Evolutionary conservation across 1,140 invertebrate genomes (phyloP).

Genomic region (Drosophila nannoptera): DNA sequence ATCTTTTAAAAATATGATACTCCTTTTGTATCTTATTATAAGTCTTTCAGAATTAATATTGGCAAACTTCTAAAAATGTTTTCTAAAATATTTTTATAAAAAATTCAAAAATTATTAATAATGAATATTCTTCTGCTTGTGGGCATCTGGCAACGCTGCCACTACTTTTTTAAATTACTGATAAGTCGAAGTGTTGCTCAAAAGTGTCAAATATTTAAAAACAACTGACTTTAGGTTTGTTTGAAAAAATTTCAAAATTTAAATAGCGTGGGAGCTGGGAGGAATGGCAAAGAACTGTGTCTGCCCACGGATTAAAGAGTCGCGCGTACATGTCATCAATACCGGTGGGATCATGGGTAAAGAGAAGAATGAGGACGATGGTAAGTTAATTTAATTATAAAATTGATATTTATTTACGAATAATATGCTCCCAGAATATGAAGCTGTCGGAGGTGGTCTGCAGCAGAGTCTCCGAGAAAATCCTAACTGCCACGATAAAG

Average conservation of each 20-base stretch:
- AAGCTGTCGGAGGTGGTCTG: slow-evolving; percentile 81
- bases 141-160: neutral
- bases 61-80: no score
- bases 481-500: slow-evolving; percentile 86
- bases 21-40: neutral
- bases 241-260: slow-evolving; percentile 14
- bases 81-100: no score
- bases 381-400: slow-evolving; percentile 77
- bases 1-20: neutral
- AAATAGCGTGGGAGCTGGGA: neutral
- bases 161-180: neutral
- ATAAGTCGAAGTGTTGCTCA: neutral
- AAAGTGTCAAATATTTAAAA: no score
- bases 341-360: slow-evolving; percentile 95
- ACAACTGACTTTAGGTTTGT: neutral
- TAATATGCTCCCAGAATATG: slow-evolving; percentile 80
- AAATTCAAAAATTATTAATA: no score
- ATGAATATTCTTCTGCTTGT: neutral
- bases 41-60: no score
- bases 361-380: slow-evolving; percentile 85
- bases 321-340: slow-evolving; percentile 87
- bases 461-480: slow-evolving; percentile 81
- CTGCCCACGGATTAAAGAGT: slow-evolving; percentile 68
- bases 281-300: slow-evolving; percentile 15
- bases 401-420: neutral